These are phyloP conservation scores for Drosophila orena DNA, from an alignment of 1,140 invertebrate genomes.

Conservation along the genomic window DNA sequence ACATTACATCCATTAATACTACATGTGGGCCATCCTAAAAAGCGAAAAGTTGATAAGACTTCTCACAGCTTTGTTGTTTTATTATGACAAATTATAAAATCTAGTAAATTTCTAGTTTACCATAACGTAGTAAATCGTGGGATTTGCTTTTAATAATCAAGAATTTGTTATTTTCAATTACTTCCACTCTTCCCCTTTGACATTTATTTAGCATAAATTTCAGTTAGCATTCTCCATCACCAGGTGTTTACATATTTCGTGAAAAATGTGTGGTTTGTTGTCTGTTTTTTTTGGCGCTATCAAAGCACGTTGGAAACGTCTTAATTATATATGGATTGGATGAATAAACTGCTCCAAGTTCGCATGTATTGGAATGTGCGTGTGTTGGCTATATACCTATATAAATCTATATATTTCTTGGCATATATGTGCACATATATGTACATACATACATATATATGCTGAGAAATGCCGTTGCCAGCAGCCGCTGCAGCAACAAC, in stretches of 20 bases:
- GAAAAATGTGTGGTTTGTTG: conserved; percentile 35
- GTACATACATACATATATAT: conserved; percentile 32
- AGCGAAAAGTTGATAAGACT: too few species aligned
- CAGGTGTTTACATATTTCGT: conserved; percentile 23
- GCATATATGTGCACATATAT: background rate
- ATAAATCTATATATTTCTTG: conserved; percentile 5
- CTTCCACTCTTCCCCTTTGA: background rate
- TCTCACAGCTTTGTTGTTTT: too few species aligned
- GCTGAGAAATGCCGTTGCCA: conserved; percentile 62
- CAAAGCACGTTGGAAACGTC: conserved; percentile 53
- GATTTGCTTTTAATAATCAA: too few species aligned
- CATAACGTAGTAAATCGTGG: too few species aligned
- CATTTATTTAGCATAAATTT: conserved; percentile 3
- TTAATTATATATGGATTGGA: conserved; percentile 45
- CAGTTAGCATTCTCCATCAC: background rate
- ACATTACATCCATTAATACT: too few species aligned
- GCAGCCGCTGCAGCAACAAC: conserved; percentile 56
- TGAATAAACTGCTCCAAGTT: conserved; percentile 50
- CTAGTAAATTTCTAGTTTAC: background rate
- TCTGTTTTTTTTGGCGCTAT: conserved; percentile 27
- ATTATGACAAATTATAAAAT: too few species aligned
- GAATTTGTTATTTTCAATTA: background rate
- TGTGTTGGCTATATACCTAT: conserved; percentile 1
- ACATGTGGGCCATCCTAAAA: too few species aligned
- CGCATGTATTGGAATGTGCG: conserved; percentile 36